Evolutionary conservation across 2,797 vertebrate genomes (phyloP), one percentile per base, ranked within the genome.

Genomic region (Hipposideros larvatus): DNA sequence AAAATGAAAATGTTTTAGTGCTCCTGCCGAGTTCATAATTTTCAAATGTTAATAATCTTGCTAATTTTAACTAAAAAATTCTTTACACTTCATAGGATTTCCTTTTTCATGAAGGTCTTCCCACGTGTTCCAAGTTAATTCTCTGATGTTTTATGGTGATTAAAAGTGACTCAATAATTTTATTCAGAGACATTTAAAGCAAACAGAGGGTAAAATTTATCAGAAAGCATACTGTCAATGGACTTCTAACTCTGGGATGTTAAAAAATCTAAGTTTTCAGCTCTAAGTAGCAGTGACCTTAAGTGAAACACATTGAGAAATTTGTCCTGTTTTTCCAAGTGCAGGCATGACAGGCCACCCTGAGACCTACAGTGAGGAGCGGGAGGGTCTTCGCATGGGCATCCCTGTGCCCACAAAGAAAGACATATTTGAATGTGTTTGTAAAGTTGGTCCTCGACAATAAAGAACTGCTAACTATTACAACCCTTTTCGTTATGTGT

Each of bases 1-100:
- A 75, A 95, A 55, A 68, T 61, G 83, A 96, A 73, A 59, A 71
- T n/a, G 78, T 57, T 91, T 70, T 57, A 22, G 68, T 15, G 55
- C 31, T 75, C 91, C 94, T 59, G 57, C 15, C 0, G 65, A 55
- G 90, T 57, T 93, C 65, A 55, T 63, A 70, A 87, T 95, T 95
- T 87, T 87, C 75, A 57, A 55, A 82, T 28, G 41, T 87, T 91
- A 80, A 93, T 75, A 91, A 57, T 77, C 22, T 61, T 63, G 10
- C 46, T 95, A 79, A 73, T 95, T 95, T 96, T 80, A 91, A 70
- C 68, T 86, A 4, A 86, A 86, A 82, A 84, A 34, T 94, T 91
- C 86, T 94, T 94, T 75, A 70, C 34, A 41, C 78, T 51, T 91
- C 74, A 34, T 70, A 74, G 93, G 83, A 59, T 73, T 95, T 96